Conservation (phyloP, 2,113 vertebrate genomes). For the Apteryx mantelli region DNA sequence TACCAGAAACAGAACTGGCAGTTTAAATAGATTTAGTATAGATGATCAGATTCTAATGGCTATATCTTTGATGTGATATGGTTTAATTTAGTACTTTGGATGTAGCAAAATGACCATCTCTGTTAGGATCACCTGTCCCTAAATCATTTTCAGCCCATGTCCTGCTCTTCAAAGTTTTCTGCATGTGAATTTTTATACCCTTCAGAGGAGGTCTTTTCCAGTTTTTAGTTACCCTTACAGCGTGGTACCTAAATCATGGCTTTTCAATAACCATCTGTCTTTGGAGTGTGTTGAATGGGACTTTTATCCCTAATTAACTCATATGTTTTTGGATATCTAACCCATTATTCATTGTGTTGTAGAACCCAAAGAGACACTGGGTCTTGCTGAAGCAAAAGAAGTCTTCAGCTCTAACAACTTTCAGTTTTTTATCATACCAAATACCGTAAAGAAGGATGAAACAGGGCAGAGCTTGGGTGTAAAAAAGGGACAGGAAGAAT, state of each 20-base stretch:
- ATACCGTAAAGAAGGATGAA: not conserved
- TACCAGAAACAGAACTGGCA: not conserved
- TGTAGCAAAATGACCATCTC: not conserved
- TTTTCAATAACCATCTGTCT: not conserved
- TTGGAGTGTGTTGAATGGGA: not conserved
- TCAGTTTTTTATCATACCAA: not conserved
- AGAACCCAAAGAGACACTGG: not conserved
- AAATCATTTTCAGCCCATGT: not conserved
- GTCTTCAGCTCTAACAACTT: not conserved
- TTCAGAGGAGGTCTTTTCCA: not conserved
- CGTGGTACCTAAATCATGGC: not conserved
- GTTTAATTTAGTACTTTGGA: not conserved
- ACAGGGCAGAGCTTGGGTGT: not conserved
- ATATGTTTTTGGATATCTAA: not conserved
- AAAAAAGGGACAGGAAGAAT: fast-evolving
- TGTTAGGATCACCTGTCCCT: not conserved
- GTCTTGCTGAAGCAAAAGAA: not conserved
- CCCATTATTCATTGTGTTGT: not conserved
- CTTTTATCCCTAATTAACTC: not conserved
- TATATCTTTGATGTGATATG: not conserved
- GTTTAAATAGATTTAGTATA: not conserved
- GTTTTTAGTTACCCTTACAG: not conserved
- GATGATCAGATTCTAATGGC: not conserved
- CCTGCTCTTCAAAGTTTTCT: not conserved
- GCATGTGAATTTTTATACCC: not conserved